Conservation (phyloP, 2,113 vertebrate species). For the Emydocephalus ijimae region DNA sequence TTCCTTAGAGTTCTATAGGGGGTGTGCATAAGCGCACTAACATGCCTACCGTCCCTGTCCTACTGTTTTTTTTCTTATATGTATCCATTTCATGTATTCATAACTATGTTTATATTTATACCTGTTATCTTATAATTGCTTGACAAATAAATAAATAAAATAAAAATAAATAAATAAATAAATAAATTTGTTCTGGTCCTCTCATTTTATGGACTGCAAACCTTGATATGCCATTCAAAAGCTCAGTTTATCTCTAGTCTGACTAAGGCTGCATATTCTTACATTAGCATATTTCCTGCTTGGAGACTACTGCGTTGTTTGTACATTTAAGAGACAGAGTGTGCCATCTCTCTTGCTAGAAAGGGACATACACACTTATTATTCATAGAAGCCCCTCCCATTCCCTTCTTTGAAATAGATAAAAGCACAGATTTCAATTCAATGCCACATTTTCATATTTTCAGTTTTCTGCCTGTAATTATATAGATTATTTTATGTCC, state of each 20-base stretch:
- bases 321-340: background rate
- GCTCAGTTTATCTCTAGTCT: background rate
- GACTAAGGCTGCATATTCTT: background rate
- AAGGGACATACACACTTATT: background rate
- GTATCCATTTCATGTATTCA: no score
- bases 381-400: background rate
- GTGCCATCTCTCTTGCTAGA: background rate
- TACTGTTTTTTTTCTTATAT: no score
- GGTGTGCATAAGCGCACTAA: no score
- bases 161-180: no score
- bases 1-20: no score
- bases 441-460: background rate
- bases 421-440: background rate
- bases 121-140: no score
- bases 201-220: background rate
- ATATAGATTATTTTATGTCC: background rate
- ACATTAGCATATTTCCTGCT: background rate
- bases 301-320: background rate
- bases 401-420: background rate
- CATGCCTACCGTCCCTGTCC: no score
- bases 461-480: constrained; percentile 18
- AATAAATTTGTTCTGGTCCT: background rate
- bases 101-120: no score
- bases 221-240: background rate
- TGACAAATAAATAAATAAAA: no score